Percentiles rank a stretch among this genome's conserved stretches.
phyloP scores from a whole-genome alignment of 2,113 vertebrate genomes.

The Rhinoderma darwinii region DNA sequence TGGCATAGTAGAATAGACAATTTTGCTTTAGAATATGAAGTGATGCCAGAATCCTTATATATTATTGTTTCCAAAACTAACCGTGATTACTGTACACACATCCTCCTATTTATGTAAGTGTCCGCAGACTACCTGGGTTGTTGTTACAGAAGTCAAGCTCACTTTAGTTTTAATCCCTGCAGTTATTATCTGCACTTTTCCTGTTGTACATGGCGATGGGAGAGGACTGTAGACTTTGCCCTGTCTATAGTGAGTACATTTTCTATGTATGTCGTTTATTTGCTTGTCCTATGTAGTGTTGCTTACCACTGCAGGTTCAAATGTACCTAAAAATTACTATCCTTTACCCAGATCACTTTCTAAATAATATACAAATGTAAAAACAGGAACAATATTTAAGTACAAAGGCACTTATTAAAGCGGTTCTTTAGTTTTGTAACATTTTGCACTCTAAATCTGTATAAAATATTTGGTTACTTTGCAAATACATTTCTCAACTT shows the following conservation, averaged over 20 bases:
- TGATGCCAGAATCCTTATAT: background rate
- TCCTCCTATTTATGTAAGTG: slow-evolving; percentile 2
- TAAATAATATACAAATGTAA: too few species aligned
- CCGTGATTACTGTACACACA: slow-evolving; percentile 37
- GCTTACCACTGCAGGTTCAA: background rate
- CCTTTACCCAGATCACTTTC: too few species aligned
- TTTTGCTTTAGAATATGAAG: background rate
- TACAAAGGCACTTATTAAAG: too few species aligned
- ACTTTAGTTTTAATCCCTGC: background rate
- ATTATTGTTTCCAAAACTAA: slow-evolving; percentile 13
- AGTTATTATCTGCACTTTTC: background rate
- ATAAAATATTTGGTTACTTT: too few species aligned
- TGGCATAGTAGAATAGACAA: too few species aligned
- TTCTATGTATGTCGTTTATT: background rate
- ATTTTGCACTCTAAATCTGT: too few species aligned
- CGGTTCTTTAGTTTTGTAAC: too few species aligned
- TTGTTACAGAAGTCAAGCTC: background rate
- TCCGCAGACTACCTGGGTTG: background rate
- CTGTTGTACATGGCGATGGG: background rate
- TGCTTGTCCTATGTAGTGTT: background rate
- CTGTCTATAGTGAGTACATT: background rate
- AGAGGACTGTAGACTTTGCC: slow-evolving; percentile 14
- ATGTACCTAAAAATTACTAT: too few species aligned
- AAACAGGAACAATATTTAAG: too few species aligned
- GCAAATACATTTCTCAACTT: too few species aligned